Evolutionary conservation across 2,888 invertebrate species (phyloP).

Genomic region (Drosophila limbata): DNA sequence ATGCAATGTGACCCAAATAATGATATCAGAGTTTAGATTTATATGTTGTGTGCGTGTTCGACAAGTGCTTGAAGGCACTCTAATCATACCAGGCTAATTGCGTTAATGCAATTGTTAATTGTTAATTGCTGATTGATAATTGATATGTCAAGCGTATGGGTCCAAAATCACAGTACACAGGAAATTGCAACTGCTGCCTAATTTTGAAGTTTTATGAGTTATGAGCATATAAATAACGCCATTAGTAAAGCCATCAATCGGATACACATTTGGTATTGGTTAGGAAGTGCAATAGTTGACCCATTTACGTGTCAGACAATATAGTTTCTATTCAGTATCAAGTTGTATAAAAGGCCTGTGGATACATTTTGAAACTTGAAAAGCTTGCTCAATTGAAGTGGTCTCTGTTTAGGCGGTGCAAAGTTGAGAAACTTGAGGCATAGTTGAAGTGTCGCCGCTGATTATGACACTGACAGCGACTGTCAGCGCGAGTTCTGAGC

Average conservation of each 20-base stretch:
- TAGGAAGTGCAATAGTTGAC: constrained; percentile 64
- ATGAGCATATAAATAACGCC: constrained; percentile 58
- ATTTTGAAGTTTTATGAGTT: constrained; percentile 42
- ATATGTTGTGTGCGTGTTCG: constrained; percentile 43
- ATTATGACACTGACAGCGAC: constrained; percentile 73
- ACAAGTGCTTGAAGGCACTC: constrained; percentile 47
- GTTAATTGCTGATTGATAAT: constrained; percentile 66
- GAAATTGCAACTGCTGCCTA: constrained; percentile 53
- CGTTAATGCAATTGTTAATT: constrained; percentile 71
- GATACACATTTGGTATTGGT: constrained; percentile 16
- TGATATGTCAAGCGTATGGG: constrained; percentile 20
- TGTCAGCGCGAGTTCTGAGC: constrained; percentile 49
- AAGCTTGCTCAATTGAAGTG: constrained; percentile 30
- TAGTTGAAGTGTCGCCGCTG: constrained; percentile 59
- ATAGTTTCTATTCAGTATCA: neutral
- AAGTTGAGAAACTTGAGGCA: constrained; percentile 15
- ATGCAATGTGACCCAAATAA: constrained; percentile 66
- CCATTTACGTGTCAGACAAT: constrained; percentile 55
- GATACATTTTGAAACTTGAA: constrained; percentile 11
- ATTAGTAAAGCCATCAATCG: constrained; percentile 47
- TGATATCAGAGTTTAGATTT: constrained; percentile 70
- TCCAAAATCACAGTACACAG: constrained; percentile 55
- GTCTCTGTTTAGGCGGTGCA: constrained; percentile 16
- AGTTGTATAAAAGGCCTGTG: neutral
- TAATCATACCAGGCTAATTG: constrained; percentile 58